phyloP scores from a whole-genome alignment of 2,113 vertebrate genomes.

The Zosterops japonicus region DNA sequence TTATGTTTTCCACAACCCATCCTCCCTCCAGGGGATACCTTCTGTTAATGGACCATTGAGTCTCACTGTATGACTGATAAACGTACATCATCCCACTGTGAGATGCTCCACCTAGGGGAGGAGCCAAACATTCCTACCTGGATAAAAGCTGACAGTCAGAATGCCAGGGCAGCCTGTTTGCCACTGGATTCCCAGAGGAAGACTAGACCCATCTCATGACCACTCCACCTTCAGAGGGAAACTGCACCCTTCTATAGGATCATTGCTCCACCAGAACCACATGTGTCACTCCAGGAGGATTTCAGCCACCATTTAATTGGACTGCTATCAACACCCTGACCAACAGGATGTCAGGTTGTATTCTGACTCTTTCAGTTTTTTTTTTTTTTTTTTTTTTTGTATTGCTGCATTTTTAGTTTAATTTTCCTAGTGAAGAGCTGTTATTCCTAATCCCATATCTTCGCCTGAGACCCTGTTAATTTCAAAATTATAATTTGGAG shows the following conservation, averaged over 20 bases:
- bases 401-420: too few species aligned
- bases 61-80: not conserved
- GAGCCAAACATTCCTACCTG: not conserved
- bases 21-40: not conserved
- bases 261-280: not conserved
- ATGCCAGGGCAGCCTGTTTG: not conserved
- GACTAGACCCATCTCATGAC: not conserved
- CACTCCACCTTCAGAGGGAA: too few species aligned
- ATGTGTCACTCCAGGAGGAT: too few species aligned
- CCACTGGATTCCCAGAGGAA: not conserved
- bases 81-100: too few species aligned
- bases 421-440: not conserved
- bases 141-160: not conserved
- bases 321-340: too few species aligned
- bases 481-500: not conserved
- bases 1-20: not conserved
- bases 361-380: too few species aligned
- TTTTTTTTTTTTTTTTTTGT: too few species aligned
- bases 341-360: too few species aligned
- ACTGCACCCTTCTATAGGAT: too few species aligned
- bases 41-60: not conserved
- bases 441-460: not conserved
- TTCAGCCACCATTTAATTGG: too few species aligned
- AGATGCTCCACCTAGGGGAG: too few species aligned
- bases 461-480: not conserved